phyloP scores from a whole-genome alignment of 2,113 vertebrate species.

The Pica pica region DNA sequence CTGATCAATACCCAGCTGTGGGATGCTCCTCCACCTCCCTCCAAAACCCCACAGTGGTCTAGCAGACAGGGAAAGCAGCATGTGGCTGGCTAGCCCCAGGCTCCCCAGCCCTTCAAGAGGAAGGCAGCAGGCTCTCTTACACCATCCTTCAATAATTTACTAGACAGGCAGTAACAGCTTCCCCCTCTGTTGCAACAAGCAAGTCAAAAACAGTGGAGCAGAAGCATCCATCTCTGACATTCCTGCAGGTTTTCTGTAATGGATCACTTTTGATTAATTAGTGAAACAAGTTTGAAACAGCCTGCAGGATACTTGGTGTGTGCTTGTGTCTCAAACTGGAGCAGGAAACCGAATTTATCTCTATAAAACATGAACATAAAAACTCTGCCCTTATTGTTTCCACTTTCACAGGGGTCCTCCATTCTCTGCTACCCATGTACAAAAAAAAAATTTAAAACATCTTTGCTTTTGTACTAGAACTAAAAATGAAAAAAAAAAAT shows the following conservation, averaged over 20 bases:
- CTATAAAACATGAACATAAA: background rate
- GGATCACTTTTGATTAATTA: conserved; percentile 64
- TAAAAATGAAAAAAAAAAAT: background rate
- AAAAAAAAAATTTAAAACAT: background rate
- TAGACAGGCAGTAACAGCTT: conserved; percentile 63
- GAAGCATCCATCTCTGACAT: conserved; percentile 64
- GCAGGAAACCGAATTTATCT: background rate
- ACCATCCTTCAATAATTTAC: conserved; percentile 58
- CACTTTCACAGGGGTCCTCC: background rate
- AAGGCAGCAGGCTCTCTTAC: conserved; percentile 29
- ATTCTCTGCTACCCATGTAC: background rate
- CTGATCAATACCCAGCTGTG: background rate
- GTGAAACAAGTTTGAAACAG: conserved; percentile 58
- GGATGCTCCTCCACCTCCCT: background rate
- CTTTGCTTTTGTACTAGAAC: background rate
- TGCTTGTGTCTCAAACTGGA: conserved; percentile 7
- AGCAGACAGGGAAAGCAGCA: background rate
- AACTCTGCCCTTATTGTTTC: background rate
- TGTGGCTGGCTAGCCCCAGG: conserved; percentile 14
- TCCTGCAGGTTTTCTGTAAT: conserved; percentile 64
- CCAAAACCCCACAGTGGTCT: background rate
- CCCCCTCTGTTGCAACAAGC: conserved; percentile 60
- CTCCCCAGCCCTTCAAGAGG: conserved; percentile 31
- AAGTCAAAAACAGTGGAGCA: conserved; percentile 38
- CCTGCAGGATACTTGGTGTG: conserved; percentile 29